A percentile compares a stretch with the other conserved stretches of the same genome.
phyloP scores from a whole-genome alignment of 2,888 invertebrate species.

The Alloplasta piceator region DNA sequence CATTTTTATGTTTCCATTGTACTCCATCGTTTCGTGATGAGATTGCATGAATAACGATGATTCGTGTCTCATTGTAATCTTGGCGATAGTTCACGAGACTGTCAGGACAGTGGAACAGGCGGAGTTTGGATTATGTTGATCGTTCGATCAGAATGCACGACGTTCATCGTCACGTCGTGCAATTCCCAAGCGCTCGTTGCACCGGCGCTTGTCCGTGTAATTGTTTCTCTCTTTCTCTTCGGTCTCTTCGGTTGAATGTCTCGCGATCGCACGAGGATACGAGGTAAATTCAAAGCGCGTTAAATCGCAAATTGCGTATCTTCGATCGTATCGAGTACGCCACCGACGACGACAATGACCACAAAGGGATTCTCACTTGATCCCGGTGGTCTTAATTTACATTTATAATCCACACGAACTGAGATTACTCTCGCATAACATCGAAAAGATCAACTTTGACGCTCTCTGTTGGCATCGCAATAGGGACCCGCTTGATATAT shows the following conservation, averaged over 20 bases:
- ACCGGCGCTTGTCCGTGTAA: conserved; percentile 41
- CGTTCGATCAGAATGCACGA: conserved; percentile 65
- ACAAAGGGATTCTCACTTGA: conserved; percentile 29
- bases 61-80: conserved; percentile 79
- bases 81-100: conserved; percentile 41
- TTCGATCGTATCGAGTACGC: conserved; percentile 42
- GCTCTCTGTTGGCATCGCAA: too few relatives aligned
- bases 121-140: conserved; percentile 35
- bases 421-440: neutral
- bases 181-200: conserved; percentile 53
- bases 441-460: too few relatives aligned
- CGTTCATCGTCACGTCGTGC: conserved; percentile 42
- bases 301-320: conserved; percentile 45
- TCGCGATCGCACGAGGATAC: conserved; percentile 28
- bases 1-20: conserved; percentile 7
- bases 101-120: neutral
- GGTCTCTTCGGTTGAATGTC: conserved; percentile 1
- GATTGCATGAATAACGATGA: conserved; percentile 80
- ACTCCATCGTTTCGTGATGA: conserved; percentile 83
- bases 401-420: conserved; percentile 26
- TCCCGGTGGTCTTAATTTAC: conserved; percentile 59
- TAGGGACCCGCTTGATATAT: too few relatives aligned
- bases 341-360: conserved; percentile 39
- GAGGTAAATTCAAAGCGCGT: conserved; percentile 55
- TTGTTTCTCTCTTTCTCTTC: conserved; percentile 39